Conservation (phyloP, 2,888 invertebrate genomes). For the Caenorhabditis panamensis region DNA sequence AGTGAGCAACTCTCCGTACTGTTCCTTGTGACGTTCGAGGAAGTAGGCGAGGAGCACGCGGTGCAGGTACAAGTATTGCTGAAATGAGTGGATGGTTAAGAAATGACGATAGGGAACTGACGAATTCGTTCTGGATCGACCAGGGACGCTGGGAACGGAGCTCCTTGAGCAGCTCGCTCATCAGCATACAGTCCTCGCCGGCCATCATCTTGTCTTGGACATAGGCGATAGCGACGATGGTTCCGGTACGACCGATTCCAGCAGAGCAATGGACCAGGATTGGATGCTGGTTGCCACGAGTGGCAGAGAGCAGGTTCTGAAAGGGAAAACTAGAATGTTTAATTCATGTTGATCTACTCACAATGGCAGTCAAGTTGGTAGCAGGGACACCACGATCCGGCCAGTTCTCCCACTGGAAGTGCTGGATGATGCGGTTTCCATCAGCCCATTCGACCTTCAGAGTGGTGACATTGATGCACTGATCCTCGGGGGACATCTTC, state of each 20-base stretch:
- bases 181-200: slow-evolving; percentile 56
- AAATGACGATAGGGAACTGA: neutral
- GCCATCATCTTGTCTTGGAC: slow-evolving; percentile 58
- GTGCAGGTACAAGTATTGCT: slow-evolving; percentile 64
- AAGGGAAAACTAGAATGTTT: neutral
- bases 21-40: slow-evolving; percentile 61
- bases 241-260: slow-evolving; percentile 72
- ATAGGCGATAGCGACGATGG: slow-evolving; percentile 71
- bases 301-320: slow-evolving; percentile 53
- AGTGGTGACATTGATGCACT: slow-evolving; percentile 41
- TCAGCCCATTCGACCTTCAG: slow-evolving; percentile 54
- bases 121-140: slow-evolving; percentile 68
- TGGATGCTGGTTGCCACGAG: slow-evolving; percentile 61
- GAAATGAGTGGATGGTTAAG: slow-evolving; percentile 1
- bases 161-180: slow-evolving; percentile 65
- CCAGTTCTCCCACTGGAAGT: slow-evolving; percentile 72
- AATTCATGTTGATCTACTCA: neutral
- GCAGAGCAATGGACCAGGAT: slow-evolving; percentile 74
- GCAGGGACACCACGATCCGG: slow-evolving; percentile 68
- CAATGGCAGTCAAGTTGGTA: slow-evolving; percentile 49
- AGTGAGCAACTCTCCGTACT: slow-evolving; percentile 21
- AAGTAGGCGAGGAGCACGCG: slow-evolving; percentile 65
- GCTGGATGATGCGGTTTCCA: slow-evolving; percentile 45
- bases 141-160: slow-evolving; percentile 67
- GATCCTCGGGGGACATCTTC: slow-evolving; percentile 42